These are phyloP conservation scores for Toxostoma redivivum DNA, from an alignment of 2,113 vertebrate genomes.

Conservation along the genomic window DNA sequence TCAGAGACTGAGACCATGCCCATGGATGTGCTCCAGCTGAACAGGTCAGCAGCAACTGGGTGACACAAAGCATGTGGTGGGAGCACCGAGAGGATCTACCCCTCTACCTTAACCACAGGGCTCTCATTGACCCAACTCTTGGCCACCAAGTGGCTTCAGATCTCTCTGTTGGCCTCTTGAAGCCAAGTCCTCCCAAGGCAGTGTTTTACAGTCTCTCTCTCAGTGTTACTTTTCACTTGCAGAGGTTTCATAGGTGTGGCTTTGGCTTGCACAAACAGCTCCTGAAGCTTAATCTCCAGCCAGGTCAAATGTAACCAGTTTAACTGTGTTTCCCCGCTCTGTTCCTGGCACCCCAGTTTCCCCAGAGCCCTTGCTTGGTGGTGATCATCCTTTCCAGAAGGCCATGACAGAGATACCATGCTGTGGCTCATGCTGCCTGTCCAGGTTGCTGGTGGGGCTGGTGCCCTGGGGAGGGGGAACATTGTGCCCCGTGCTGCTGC, in stretches of 20 bases:
- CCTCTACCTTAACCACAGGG: neutral
- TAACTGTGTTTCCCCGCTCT: accelerated
- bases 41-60: neutral
- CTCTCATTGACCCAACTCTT: neutral
- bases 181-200: neutral
- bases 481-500: neutral
- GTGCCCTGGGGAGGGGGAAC: neutral
- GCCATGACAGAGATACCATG: accelerated
- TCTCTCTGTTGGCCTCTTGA: neutral
- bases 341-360: neutral
- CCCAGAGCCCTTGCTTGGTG: neutral
- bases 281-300: neutral
- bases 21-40: accelerated
- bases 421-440: accelerated
- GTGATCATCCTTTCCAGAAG: neutral
- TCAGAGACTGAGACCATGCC: accelerated
- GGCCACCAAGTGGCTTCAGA: neutral
- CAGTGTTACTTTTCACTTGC: neutral
- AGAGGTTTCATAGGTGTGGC: neutral
- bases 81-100: neutral
- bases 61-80: neutral
- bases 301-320: neutral
- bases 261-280: neutral
- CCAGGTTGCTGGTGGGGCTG: neutral
- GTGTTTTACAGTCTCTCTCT: neutral